Percentiles rank a stretch among this genome's conserved stretches.
phyloP scores from a whole-genome alignment of 2,888 invertebrate species.

The Sialis lutaria region DNA sequence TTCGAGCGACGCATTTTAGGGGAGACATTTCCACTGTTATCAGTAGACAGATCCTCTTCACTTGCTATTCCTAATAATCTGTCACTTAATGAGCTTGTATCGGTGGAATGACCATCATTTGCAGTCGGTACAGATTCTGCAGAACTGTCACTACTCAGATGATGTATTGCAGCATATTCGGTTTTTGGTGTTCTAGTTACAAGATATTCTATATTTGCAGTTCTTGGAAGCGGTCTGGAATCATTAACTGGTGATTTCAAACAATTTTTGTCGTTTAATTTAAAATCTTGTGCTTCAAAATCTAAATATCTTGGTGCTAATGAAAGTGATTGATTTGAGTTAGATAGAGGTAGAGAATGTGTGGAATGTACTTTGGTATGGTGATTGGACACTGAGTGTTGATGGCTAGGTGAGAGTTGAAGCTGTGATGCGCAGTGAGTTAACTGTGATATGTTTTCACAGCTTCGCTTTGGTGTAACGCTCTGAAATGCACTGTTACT shows the following conservation, averaged over 20 bases:
- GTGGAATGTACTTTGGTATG: slow-evolving; percentile 26
- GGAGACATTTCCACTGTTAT: slow-evolving; percentile 33
- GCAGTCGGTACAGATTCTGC: slow-evolving; percentile 24
- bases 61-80: slow-evolving; percentile 21
- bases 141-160: slow-evolving; percentile 16
- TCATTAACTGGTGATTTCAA: slow-evolving; percentile 23
- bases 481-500: slow-evolving; percentile 15
- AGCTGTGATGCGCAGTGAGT: slow-evolving; percentile 18
- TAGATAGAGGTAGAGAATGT: slow-evolving; percentile 26
- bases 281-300: slow-evolving; percentile 15
- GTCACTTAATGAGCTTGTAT: slow-evolving; percentile 31
- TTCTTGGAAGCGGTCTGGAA: slow-evolving; percentile 24
- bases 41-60: slow-evolving; percentile 39
- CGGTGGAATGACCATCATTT: slow-evolving; percentile 31
- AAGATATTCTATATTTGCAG: slow-evolving; percentile 30
- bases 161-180: slow-evolving; percentile 16
- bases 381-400: slow-evolving; percentile 17
- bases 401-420: slow-evolving; percentile 15
- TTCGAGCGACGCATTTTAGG: slow-evolving; percentile 29
- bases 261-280: slow-evolving; percentile 19
- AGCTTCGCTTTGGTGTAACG: slow-evolving; percentile 12
- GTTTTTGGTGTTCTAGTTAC: slow-evolving; percentile 21
- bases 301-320: slow-evolving; percentile 21
- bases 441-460: slow-evolving; percentile 5
- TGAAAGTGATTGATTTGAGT: slow-evolving; percentile 23